These are phyloP conservation scores for Eciton burchellii DNA, from an alignment of 1,140 invertebrate species.

Conservation along the genomic window DNA sequence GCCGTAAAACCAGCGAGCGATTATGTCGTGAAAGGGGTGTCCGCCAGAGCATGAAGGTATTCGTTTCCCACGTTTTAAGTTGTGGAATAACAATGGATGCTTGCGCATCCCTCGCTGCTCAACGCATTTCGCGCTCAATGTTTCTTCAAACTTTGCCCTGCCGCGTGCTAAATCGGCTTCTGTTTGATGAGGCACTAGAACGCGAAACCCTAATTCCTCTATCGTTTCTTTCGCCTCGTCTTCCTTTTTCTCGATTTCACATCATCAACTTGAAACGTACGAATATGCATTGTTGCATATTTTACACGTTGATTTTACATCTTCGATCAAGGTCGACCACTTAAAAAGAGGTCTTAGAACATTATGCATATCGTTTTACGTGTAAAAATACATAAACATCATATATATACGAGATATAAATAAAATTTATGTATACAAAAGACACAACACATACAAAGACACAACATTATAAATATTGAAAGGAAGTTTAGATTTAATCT, in stretches of 20 bases:
- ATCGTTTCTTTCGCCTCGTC: too few relatives aligned
- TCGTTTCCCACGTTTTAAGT: conserved; percentile 61
- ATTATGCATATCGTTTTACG: too few relatives aligned
- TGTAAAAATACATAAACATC: too few relatives aligned
- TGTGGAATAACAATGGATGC: conserved; percentile 60
- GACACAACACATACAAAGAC: too few relatives aligned
- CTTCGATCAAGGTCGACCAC: neutral
- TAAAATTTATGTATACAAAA: too few relatives aligned
- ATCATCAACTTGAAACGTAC: conserved; percentile 4
- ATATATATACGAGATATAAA: too few relatives aligned
- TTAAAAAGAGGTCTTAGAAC: too few relatives aligned
- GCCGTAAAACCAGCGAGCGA: conserved; percentile 14
- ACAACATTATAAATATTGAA: too few relatives aligned
- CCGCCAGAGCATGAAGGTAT: conserved; percentile 56
- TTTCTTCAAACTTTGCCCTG: conserved; percentile 25
- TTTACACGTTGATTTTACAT: neutral
- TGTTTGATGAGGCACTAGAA: conserved; percentile 32
- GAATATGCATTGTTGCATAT: neutral
- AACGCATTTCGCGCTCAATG: neutral
- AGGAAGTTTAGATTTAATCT: too few relatives aligned
- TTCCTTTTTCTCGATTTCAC: neutral
- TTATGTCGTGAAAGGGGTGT: conserved; percentile 49
- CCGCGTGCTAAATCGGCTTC: conserved; percentile 14
- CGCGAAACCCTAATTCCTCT: neutral
- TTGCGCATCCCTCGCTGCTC: neutral